A percentile compares a stretch with the other conserved stretches of the same genome.
phyloP scores from a whole-genome alignment of 2,113 vertebrate genomes.

The Sebastes fasciatus region DNA sequence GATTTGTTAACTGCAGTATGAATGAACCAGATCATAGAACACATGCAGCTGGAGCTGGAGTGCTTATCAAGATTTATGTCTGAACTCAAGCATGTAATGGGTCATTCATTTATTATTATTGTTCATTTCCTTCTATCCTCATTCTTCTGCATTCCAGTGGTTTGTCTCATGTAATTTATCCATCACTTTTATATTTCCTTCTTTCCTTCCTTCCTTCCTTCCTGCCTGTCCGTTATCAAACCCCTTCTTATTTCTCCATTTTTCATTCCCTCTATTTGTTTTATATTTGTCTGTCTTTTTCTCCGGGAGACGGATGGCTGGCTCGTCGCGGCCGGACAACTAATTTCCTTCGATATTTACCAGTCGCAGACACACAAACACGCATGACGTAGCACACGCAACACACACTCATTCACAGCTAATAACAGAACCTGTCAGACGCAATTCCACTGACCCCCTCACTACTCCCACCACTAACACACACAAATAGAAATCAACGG shows the following conservation, averaged over 20 bases:
- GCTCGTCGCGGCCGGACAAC: neutral
- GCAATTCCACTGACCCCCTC: neutral
- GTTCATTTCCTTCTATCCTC: conserved; percentile 16
- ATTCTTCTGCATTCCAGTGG: conserved; percentile 1
- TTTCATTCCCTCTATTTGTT: conserved; percentile 2
- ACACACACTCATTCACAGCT: conserved; percentile 1
- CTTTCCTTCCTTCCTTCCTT: neutral
- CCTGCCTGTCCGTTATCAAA: neutral
- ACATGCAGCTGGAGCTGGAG: neutral
- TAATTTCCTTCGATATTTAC: conserved; percentile 49
- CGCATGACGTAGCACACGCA: neutral
- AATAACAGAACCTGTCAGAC: conserved; percentile 19
- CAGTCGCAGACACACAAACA: neutral
- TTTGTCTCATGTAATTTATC: conserved; percentile 9
- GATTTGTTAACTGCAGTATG: conserved; percentile 1
- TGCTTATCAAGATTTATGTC: conserved; percentile 16
- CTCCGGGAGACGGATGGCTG: neutral
- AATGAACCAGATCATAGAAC: neutral
- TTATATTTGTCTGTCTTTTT: neutral
- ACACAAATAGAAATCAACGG: neutral
- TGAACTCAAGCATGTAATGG: conserved; percentile 20
- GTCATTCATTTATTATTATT: conserved; percentile 39
- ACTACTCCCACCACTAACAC: neutral
- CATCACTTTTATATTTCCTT: conserved; percentile 2
- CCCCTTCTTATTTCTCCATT: neutral